Evolutionary conservation across 2,888 invertebrate genomes (phyloP), one percentile per base, ranked within the genome.

Genomic region (Lasioglossum calceatum): DNA sequence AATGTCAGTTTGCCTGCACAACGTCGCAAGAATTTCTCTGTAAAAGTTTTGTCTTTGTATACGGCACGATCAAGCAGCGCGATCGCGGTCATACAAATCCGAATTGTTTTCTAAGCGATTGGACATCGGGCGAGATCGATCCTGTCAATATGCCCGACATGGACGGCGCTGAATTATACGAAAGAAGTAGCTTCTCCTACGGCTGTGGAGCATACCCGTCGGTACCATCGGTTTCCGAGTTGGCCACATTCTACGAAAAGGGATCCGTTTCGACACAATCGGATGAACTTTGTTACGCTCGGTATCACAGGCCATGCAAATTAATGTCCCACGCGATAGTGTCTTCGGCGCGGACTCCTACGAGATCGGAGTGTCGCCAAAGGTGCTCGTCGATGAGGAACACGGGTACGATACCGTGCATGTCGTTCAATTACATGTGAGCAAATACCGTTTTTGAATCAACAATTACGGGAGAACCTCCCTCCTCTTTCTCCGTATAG

Each of bases 1-100:
- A 98, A 36, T 98, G 98, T 91, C 98, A 98, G 93, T 96, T 97
- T 14, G 97, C 98, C 90, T 98, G 98, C 91, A 96, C 98, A 8
- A 96, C 97, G n/a, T 96, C 97, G 0, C 96, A 96, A 0, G 96
- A 96, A 64, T 98, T 98, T 95, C 97, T 97, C 77, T 98, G 98
- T 92, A 96, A 98, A 77, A 97, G 98, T 10, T 98, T 98, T 91
- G 98, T 98, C 90, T 98, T 96, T 92, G 96, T 97, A 97, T 97
- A 88, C 16, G 36, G 14, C 19, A 71, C 54, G 23, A 39, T 4
- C 7, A 36, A 54, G 4, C 23, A 61, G 36, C 84, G 19, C 19
- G 77, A n/a, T 4, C 67, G 36, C 5, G 23, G 2, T 76, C 71
- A n/a, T 36, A 44, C 10, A 4, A 5, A 77, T 1, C 97, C 97